A percentile compares a stretch with the other conserved stretches of the same genome.
phyloP scores from a whole-genome alignment of 2,797 vertebrate species.

The Danio jaintianensis region DNA sequence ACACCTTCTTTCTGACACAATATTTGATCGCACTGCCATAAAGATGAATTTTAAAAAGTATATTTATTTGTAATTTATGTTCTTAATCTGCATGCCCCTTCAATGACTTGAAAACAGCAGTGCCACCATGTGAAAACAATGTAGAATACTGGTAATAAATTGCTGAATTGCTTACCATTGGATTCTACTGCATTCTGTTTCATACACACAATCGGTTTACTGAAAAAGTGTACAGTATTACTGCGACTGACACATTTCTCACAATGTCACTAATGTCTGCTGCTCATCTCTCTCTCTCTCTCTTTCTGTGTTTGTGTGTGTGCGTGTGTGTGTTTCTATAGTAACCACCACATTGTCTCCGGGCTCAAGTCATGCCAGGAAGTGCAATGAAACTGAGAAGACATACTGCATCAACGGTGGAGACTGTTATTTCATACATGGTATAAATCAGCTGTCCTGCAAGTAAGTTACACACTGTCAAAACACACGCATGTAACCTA shows the following conservation, averaged over 20 bases:
- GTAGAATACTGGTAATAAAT: background rate
- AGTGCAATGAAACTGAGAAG: constrained; percentile 96
- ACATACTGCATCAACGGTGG: constrained; percentile 95
- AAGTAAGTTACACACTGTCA: constrained; percentile 85
- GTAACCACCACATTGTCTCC: constrained; percentile 90
- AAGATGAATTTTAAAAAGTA: background rate
- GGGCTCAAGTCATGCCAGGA: constrained; percentile 89
- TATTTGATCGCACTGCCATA: background rate
- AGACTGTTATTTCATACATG: constrained; percentile 98
- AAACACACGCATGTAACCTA: background rate
- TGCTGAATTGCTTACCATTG: background rate
- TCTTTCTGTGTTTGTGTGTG: constrained; percentile 22
- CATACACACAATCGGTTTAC: background rate
- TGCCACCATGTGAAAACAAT: background rate
- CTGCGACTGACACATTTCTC: background rate
- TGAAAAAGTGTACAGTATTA: background rate
- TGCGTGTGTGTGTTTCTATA: constrained; percentile 62
- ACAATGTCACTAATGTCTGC: constrained; percentile 1
- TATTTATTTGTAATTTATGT: no score
- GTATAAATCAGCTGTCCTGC: constrained; percentile 96
- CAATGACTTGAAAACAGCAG: background rate
- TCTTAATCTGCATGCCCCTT: background rate
- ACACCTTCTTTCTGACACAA: background rate
- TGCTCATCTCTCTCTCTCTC: background rate
- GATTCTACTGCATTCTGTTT: background rate